These are phyloP conservation scores for Enteromius unitaeniatus DNA, from an alignment of 2,797 vertebrate species.

Conservation along the genomic window DNA sequence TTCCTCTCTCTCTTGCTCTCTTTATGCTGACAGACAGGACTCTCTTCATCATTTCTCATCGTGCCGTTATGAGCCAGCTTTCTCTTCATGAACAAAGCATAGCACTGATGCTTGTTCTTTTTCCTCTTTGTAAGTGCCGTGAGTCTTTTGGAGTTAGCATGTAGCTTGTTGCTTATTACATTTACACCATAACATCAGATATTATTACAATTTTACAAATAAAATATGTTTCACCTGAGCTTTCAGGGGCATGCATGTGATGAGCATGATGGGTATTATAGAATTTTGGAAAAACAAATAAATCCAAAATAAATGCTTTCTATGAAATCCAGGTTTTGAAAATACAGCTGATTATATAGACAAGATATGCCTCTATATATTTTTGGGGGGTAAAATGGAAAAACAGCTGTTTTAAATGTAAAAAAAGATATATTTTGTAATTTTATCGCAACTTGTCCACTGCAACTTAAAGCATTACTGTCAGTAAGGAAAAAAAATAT, in stretches of 20 bases:
- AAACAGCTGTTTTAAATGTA: too few relatives aligned
- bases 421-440: too few relatives aligned
- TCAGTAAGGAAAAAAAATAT: background rate
- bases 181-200: background rate
- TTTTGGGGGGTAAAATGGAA: too few relatives aligned
- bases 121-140: background rate
- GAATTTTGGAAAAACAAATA: too few relatives aligned
- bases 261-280: background rate
- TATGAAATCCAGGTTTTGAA: background rate
- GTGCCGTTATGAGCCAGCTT: constrained; percentile 14
- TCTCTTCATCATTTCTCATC: constrained; percentile 52
- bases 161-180: background rate
- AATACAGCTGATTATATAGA: background rate
- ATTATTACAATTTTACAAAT: background rate
- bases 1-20: constrained; percentile 25
- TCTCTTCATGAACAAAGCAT: constrained; percentile 41
- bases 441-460: background rate
- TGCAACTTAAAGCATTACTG: background rate
- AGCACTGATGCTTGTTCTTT: constrained; percentile 10
- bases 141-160: background rate
- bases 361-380: background rate
- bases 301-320: background rate
- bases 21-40: constrained; percentile 46
- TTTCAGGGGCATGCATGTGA: background rate
- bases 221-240: background rate